A percentile compares a stretch with the other conserved stretches of the same genome.
These are phyloP conservation scores for Actinemys pallida DNA, from an alignment of 2,113 vertebrate species.

Conservation along the genomic window DNA sequence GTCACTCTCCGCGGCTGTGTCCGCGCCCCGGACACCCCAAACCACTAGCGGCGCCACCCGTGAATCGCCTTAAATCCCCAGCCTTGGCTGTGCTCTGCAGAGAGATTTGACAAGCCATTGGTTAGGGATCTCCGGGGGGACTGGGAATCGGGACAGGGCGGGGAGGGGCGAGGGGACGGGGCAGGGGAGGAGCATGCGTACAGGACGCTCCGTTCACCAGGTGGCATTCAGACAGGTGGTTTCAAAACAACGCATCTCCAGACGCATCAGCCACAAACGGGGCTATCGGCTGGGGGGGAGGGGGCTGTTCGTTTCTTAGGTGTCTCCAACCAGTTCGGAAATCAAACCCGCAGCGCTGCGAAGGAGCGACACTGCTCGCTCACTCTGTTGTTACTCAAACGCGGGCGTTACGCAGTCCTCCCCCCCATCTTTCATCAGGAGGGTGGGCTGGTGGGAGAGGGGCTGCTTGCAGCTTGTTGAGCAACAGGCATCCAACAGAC, in stretches of 20 bases:
- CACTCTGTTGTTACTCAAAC: constrained; percentile 71
- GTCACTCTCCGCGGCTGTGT: not conserved
- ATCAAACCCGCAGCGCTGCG: constrained; percentile 20
- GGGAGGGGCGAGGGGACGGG: constrained; percentile 19
- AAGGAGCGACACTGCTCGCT: constrained; percentile 72
- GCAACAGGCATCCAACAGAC: not conserved
- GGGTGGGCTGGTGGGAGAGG: not conserved
- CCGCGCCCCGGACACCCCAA: not conserved
- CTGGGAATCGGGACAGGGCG: not conserved
- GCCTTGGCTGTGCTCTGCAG: constrained; percentile 52
- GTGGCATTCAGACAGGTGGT: constrained; percentile 91
- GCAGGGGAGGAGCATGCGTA: constrained; percentile 33
- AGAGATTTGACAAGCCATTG: constrained; percentile 57
- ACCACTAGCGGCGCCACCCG: constrained; percentile 2
- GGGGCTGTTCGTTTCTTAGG: not conserved
- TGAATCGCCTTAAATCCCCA: not conserved
- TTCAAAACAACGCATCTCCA: not conserved
- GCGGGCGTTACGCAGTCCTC: not conserved
- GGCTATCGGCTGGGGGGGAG: not conserved
- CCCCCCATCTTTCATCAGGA: not conserved
- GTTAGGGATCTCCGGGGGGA: not conserved
- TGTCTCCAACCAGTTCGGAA: not conserved
- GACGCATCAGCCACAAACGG: not conserved
- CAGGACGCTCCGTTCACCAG: constrained; percentile 84
- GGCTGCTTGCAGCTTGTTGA: not conserved